phyloP scores from a whole-genome alignment of 2,888 invertebrate species.

The Drosophila macrospina region DNA sequence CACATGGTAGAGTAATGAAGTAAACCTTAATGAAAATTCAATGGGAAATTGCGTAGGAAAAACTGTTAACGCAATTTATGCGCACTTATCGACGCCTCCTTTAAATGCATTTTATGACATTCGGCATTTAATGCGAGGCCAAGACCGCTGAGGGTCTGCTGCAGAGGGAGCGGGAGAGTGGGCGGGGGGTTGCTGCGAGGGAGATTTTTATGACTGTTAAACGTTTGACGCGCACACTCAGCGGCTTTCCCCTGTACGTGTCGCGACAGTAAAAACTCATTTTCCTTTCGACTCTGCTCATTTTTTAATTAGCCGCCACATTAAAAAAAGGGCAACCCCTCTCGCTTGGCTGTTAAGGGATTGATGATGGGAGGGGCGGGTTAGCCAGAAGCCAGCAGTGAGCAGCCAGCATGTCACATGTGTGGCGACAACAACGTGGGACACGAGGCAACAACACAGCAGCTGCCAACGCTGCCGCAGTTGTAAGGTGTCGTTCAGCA shows the following conservation, averaged over 20 bases:
- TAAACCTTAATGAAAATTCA: conserved; percentile 56
- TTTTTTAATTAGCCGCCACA: conserved; percentile 78
- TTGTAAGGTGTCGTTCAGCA: conserved; percentile 72
- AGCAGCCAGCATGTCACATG: conserved; percentile 71
- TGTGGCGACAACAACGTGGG: conserved; percentile 58
- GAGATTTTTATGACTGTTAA: conserved; percentile 68
- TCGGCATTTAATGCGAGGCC: conserved; percentile 56
- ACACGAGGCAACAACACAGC: conserved; percentile 53
- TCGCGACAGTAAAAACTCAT: conserved; percentile 34
- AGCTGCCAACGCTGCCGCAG: conserved; percentile 46
- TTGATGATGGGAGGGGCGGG: not conserved
- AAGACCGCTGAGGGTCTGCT: conserved; percentile 22
- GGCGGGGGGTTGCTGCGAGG: not conserved
- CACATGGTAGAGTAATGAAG: conserved; percentile 40
- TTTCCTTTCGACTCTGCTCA: conserved; percentile 41
- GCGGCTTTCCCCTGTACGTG: conserved; percentile 51
- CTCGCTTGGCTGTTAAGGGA: conserved; percentile 11
- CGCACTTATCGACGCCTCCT: conserved; percentile 45
- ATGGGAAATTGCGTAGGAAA: conserved; percentile 30
- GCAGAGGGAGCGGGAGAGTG: not conserved
- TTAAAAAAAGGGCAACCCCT: conserved; percentile 71
- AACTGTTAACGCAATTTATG: conserved; percentile 41
- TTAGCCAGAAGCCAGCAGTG: conserved; percentile 55
- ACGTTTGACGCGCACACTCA: conserved; percentile 61
- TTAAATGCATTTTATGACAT: conserved; percentile 59